Base-by-base conservation (phyloP, 2,797 vertebrate genomes). In the Harpagifer antarcticus region DNA sequence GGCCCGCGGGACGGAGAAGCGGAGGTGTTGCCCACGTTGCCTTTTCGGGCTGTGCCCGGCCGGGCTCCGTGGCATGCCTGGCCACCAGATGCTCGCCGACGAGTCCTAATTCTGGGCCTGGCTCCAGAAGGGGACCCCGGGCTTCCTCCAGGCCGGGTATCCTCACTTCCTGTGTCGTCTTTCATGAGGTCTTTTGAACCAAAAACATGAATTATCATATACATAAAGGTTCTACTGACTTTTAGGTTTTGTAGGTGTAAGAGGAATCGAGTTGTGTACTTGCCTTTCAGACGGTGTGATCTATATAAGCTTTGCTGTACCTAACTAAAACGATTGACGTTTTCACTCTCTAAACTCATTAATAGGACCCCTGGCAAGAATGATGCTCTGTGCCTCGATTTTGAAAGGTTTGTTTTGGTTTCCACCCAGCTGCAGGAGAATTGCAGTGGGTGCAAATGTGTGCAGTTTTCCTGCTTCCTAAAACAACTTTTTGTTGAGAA, bases 401-500 rank as follows among this genome's bases (percentile, higher is more conserved):
- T 9, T 45, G 31, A 15, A 17, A 13, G 9, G 1, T 5, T n/a
- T 19, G 16, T 23, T 17, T 54, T 23, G 2, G 19, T 62, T 49
- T 48, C 40, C 37, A 62, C 52, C 61, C 42, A 45, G n/a, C 27
- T 69, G 70, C 33, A 2, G n/a, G 43, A n/a, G 15, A 69, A 58
- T 12, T 6, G 17, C 47, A 53, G 15, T 12, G 50, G 44, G 43
- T 6, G 52, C 50, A 59, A 48, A 55, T 12, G 6, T 67, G 27
- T 1, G 37, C 6, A 8, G 23, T n/a, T 19, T 15, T 37, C 33
- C 50, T 15, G 7, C 15, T 20, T 42, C 7, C 11, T 50, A 58
- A 62, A 65, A 62, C 9, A 58, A 44, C 20, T 37, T 40, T 68
- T 31, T 27, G 19, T 8, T 42, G 54, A 64, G 47, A 62, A 65